These are phyloP conservation scores for Pentamera pediparva DNA, from an alignment of 53 echinoderm and acorn worm genomes.

Conservation along the genomic window DNA sequence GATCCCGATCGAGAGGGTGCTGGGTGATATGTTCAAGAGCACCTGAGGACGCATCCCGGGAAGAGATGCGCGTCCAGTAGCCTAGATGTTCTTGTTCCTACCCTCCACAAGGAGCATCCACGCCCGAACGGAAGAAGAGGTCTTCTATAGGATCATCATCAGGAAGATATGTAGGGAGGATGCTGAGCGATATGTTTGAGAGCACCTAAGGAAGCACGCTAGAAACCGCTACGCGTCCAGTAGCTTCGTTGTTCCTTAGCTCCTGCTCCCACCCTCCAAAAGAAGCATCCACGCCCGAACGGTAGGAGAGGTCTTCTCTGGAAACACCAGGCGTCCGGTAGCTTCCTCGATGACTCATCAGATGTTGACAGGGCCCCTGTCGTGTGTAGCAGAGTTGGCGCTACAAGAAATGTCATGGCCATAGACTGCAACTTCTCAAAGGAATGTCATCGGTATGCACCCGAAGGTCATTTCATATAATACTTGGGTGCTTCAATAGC, in stretches of 20 bases:
- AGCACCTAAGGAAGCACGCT: slow-evolving; percentile 31
- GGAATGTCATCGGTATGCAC: too few relatives aligned
- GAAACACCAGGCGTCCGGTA: slow-evolving; percentile 68
- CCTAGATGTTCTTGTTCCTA: slow-evolving; percentile 50
- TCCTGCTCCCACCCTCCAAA: slow-evolving; percentile 61
- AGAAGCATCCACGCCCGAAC: slow-evolving; percentile 59
- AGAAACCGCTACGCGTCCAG: neutral
- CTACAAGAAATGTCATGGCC: too few relatives aligned
- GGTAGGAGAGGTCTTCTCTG: slow-evolving; percentile 79
- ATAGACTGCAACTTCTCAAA: too few relatives aligned
- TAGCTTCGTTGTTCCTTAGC: slow-evolving; percentile 46
- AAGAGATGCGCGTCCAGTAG: neutral
- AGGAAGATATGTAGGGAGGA: slow-evolving; percentile 78
- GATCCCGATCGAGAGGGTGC: slow-evolving; percentile 79
- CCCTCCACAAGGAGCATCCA: slow-evolving; percentile 65
- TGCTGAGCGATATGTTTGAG: slow-evolving; percentile 94
- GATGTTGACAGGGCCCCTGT: too few relatives aligned
- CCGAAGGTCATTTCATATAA: too few relatives aligned
- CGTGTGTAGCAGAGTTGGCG: too few relatives aligned
- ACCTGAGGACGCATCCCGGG: slow-evolving; percentile 16
- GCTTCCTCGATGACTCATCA: too few relatives aligned
- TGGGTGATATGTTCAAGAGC: slow-evolving; percentile 94
- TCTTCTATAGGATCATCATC: slow-evolving; percentile 81
- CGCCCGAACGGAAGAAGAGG: slow-evolving; percentile 58
- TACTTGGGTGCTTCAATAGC: too few relatives aligned